Evolutionary conservation across 2,888 invertebrate genomes (phyloP).

Genomic region (Dorcus hopei): DNA sequence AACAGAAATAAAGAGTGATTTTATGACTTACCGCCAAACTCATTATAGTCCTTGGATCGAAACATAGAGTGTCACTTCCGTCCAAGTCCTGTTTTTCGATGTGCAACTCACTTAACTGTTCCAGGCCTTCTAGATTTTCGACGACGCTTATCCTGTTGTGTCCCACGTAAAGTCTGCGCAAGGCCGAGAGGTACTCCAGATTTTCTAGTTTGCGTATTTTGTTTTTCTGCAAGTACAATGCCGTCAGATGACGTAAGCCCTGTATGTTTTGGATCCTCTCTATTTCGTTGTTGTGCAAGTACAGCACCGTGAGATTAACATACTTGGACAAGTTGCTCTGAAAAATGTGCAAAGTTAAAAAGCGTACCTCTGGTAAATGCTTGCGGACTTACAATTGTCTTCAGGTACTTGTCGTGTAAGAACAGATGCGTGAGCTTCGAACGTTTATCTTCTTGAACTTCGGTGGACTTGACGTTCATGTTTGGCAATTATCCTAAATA

Average conservation of each 20-base stretch:
- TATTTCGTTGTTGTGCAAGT: conserved; percentile 63
- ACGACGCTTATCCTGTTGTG: conserved; percentile 66
- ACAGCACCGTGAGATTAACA: conserved; percentile 59
- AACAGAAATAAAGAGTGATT: not conserved
- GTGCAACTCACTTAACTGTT: conserved; percentile 63
- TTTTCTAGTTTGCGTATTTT: conserved; percentile 72
- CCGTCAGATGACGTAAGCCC: conserved; percentile 54
- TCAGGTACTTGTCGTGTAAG: conserved; percentile 58
- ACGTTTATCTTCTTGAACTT: too few species aligned
- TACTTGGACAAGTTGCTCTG: conserved; percentile 45
- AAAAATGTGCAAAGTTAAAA: not conserved
- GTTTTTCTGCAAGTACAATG: conserved; percentile 79
- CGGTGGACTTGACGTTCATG: too few species aligned
- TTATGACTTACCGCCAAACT: conserved; percentile 55
- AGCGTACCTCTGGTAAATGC: not conserved
- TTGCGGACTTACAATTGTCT: conserved; percentile 56
- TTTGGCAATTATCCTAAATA: too few species aligned
- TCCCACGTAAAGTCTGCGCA: conserved; percentile 75
- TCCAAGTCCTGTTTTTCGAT: conserved; percentile 63
- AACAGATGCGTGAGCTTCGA: conserved; percentile 51
- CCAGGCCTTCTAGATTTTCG: conserved; percentile 63
- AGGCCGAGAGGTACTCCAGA: conserved; percentile 59
- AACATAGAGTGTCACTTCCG: conserved; percentile 58
- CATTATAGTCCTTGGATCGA: conserved; percentile 62
- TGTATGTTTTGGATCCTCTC: conserved; percentile 56